These are phyloP conservation scores for Brachystomella parvula DNA, from an alignment of 1,140 invertebrate species.

Conservation along the genomic window DNA sequence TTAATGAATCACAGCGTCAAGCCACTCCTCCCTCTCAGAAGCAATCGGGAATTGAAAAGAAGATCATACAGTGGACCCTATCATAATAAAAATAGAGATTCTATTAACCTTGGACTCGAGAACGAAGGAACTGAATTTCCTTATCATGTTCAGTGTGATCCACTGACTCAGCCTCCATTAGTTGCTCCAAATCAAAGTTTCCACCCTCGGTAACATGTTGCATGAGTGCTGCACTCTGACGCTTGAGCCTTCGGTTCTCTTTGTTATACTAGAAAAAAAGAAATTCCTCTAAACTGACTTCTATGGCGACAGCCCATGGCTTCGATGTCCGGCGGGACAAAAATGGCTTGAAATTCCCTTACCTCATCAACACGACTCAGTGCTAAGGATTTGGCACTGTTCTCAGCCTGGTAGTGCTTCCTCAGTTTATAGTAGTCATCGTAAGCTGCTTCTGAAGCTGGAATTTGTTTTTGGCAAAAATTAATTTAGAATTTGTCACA, in stretches of 20 bases:
- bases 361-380: slow-evolving; percentile 37
- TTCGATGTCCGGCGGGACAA: too few relatives aligned
- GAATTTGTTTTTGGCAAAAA: slow-evolving; percentile 13
- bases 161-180: slow-evolving; percentile 13
- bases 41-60: too few relatives aligned
- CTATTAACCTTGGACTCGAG: slow-evolving; percentile 32
- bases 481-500: background rate
- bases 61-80: too few relatives aligned
- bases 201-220: slow-evolving; percentile 27
- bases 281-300: background rate
- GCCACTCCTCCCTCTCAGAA: too few relatives aligned
- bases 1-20: too few relatives aligned
- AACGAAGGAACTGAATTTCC: slow-evolving; percentile 34
- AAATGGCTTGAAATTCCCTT: slow-evolving; percentile 8
- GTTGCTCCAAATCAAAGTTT: slow-evolving; percentile 12
- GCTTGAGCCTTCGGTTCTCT: slow-evolving; percentile 35
- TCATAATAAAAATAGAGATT: too few relatives aligned
- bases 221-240: slow-evolving; percentile 34
- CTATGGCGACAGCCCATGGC: background rate
- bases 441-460: slow-evolving; percentile 36
- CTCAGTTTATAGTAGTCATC: slow-evolving; percentile 36
- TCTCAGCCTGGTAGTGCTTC: slow-evolving; percentile 34
- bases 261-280: slow-evolving; percentile 35
- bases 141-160: slow-evolving; percentile 29
- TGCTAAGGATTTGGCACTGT: slow-evolving; percentile 32